phyloP scores from a whole-genome alignment of 2,113 vertebrate genomes.

The Chelonoidis abingdonii region DNA sequence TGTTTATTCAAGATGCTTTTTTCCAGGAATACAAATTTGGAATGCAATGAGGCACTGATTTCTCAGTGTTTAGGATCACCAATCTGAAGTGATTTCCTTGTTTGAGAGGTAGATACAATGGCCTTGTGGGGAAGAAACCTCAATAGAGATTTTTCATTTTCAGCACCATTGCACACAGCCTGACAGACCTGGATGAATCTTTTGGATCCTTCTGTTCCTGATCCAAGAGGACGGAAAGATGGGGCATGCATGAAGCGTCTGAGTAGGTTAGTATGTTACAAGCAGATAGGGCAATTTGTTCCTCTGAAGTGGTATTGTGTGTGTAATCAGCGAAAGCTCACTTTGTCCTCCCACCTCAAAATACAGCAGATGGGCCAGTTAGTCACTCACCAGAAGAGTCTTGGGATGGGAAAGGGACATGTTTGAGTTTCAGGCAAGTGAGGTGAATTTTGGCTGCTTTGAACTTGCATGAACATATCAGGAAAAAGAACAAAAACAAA shows the following conservation, averaged over 20 bases:
- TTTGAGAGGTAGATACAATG: neutral
- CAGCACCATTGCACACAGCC: accelerated
- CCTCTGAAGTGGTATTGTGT: neutral
- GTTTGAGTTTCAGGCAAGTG: neutral
- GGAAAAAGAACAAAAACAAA: neutral
- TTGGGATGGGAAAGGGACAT: neutral
- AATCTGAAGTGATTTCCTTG: neutral
- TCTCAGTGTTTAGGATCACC: neutral
- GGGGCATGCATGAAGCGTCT: neutral
- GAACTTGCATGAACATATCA: slow-evolving; percentile 27
- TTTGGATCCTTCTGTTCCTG: neutral
- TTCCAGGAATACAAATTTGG: slow-evolving; percentile 7
- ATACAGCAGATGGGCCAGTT: neutral
- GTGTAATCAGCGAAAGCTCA: neutral
- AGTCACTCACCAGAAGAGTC: neutral
- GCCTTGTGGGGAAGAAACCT: neutral
- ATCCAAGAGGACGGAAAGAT: neutral
- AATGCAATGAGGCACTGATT: neutral
- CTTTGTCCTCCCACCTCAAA: neutral
- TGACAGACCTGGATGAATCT: neutral
- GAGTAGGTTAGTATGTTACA: neutral
- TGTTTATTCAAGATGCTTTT: neutral
- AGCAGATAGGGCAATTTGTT: neutral
- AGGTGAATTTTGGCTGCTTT: slow-evolving; percentile 25
- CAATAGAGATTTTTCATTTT: neutral